Evolutionary conservation across 2,113 vertebrate genomes (phyloP), one percentile per base, ranked within the genome.

Genomic region (Platysternon megacephalum): DNA sequence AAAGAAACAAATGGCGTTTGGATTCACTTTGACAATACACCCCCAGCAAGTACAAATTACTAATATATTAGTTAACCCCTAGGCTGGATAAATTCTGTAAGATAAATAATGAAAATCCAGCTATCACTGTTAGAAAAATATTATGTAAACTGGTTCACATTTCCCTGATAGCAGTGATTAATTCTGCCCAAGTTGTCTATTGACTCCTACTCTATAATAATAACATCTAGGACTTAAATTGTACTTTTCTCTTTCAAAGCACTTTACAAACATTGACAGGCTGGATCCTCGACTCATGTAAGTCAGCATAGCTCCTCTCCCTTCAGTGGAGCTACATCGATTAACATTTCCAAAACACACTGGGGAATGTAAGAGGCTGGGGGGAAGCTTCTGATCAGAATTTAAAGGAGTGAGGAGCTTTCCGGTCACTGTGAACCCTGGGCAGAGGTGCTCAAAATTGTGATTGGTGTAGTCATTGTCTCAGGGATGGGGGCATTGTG

Each of bases 41-140:
- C n/a, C 81, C 65, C 92, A 78, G 87, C 0, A 16, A 68, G 78
- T 13, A 68, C 84, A 95, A 96, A 89, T 95, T 91, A 89, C 13
- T 26, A 6, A 0, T 1, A 58, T 61, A 52, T 79, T 91, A 82
- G 72, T 93, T 89, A 92, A 85, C n/a, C 14, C 51, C 79, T 83
- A 82, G 28, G 87, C 89, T 68, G 2, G 2, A 74, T 81, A 72
- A 78, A 2, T 87, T 76, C 92, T 84, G 53, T 42, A 84, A 65
- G 72, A 79, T 85, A 89, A 89, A 89, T 84, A 87, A 81, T 83
- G 83, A 87, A 89, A 48, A 51, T 87, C 84, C 81, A 80, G 49
- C 61, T 78, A 29, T 44, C 42, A 16, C 22, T 28, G 42, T 29
- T 78, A 78, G 74, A 28, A 44, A 78, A 78, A 74, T 39, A 74